Conservation (phyloP, 2,888 invertebrate species). For the Silvanus unidentatus region DNA sequence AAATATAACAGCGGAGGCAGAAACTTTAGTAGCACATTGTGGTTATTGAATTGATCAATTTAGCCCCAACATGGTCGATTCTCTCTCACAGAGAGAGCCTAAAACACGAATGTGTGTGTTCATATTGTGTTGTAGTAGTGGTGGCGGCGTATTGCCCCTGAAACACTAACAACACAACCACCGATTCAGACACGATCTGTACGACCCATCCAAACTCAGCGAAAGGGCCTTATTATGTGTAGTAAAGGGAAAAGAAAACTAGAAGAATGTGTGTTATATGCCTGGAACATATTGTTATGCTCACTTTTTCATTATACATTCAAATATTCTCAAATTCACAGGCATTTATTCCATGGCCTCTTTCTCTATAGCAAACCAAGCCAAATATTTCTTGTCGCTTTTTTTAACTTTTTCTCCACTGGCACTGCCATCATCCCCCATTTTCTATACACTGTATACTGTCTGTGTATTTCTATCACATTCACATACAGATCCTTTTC, state of each 20-base stretch:
- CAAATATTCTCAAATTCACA: constrained; percentile 30
- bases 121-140: too few relatives aligned
- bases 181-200: constrained; percentile 42
- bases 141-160: too few relatives aligned
- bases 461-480: too few relatives aligned
- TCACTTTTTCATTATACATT: constrained; percentile 40
- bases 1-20: constrained; percentile 44
- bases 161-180: constrained; percentile 23
- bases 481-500: too few relatives aligned
- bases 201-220: constrained; percentile 42
- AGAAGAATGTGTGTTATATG: constrained; percentile 44
- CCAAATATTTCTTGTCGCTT: too few relatives aligned
- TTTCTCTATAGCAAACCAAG: background rate
- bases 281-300: constrained; percentile 46
- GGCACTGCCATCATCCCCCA: too few relatives aligned
- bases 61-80: constrained; percentile 45
- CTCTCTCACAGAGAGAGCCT: constrained; percentile 27
- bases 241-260: constrained; percentile 44
- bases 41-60: constrained; percentile 50
- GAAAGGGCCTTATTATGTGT: constrained; percentile 45
- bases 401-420: too few relatives aligned
- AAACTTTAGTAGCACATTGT: constrained; percentile 45
- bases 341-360: constrained; percentile 7
- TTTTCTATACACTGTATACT: too few relatives aligned
- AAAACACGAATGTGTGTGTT: constrained; percentile 13